Evolutionary conservation across 2,888 invertebrate genomes (phyloP), one percentile per base, ranked within the genome.

Genomic region (Sminthurides aquaticus): DNA sequence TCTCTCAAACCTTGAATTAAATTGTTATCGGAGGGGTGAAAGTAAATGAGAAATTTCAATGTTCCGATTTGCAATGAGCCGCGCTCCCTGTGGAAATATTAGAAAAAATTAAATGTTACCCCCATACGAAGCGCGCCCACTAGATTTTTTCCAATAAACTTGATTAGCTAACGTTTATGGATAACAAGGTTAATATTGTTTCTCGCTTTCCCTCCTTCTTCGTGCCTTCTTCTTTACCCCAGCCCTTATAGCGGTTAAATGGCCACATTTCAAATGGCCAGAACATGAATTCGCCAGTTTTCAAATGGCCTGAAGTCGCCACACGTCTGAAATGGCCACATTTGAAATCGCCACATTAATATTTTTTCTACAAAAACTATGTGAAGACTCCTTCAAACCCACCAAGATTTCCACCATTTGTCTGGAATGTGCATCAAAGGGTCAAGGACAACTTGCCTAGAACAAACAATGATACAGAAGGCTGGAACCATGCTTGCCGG

Each of bases 81-180:
- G 56, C 49, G 57, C 49, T 62, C 69, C 60, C 61, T 48, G 58
- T 62, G 62, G 66, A 69, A 66, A 67, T 69, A 69, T 69, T 69
- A 66, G 66, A 67, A 69, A 69, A 69, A 69, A 69, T 69, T 69
- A 69, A 66, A 69, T 69, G 63, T 65, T n/a, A n/a, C n/a, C n/a
- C n/a, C n/a, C 66, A 64, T 62, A 66, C 67, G 65, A 67, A 67
- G 67, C 62, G 57, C 62, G 65, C 49, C 60, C 62, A 5, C 8
- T 5, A 34, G 15, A 34, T 34, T 34, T 34, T 67, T 67, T 67
- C 67, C 65, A 67, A 67, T 67, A 67, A 67, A 65, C 26, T 65
- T 67, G 65, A 65, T 67, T 67, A 63, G 65, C 60, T 59, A 29
- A 57, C 49, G 8, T 66, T 57, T 57, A 57, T 57, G 52, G 57